phyloP scores from a whole-genome alignment of 2,113 vertebrate genomes.

The Thomomys bottae region DNA sequence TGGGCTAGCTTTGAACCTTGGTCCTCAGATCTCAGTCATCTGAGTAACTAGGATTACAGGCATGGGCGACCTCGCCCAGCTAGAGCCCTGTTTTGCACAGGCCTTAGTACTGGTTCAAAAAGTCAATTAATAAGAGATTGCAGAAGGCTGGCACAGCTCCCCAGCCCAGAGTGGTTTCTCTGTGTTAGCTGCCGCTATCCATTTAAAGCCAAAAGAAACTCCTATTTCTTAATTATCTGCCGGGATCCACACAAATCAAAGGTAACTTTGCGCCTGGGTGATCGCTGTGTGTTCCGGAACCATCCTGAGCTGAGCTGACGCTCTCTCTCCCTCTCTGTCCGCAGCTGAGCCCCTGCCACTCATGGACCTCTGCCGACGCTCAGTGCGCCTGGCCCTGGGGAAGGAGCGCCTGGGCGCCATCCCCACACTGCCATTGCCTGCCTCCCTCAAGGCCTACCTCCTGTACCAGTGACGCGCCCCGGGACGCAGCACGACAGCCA shows the following conservation, averaged over 20 bases:
- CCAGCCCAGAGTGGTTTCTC: not conserved
- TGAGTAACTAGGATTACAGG: no score
- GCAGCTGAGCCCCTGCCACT: conserved; percentile 96
- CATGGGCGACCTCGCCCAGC: no score
- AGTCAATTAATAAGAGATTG: no score
- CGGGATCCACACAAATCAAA: rapidly evolving
- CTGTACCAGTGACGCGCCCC: conserved; percentile 94
- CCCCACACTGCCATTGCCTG: conserved; percentile 93
- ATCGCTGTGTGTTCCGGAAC: rapidly evolving
- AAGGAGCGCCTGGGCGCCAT: conserved; percentile 94
- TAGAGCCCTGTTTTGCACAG: no score
- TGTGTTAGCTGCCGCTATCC: no score
- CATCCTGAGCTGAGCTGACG: not conserved
- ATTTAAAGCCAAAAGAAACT: not conserved
- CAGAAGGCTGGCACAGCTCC: rapidly evolving
- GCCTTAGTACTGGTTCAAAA: no score
- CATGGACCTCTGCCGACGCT: conserved; percentile 97
- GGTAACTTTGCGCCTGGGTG: rapidly evolving
- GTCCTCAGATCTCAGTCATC: no score
- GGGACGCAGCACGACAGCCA: no score
- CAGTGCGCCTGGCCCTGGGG: conserved; percentile 94
- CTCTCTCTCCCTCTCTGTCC: not conserved
- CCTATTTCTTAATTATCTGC: no score
- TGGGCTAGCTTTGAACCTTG: no score
- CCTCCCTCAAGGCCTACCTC: conserved; percentile 98